Base-by-base conservation (phyloP, 64 coral and sea anemone species). In the Dendronephthya gigantea region DNA sequence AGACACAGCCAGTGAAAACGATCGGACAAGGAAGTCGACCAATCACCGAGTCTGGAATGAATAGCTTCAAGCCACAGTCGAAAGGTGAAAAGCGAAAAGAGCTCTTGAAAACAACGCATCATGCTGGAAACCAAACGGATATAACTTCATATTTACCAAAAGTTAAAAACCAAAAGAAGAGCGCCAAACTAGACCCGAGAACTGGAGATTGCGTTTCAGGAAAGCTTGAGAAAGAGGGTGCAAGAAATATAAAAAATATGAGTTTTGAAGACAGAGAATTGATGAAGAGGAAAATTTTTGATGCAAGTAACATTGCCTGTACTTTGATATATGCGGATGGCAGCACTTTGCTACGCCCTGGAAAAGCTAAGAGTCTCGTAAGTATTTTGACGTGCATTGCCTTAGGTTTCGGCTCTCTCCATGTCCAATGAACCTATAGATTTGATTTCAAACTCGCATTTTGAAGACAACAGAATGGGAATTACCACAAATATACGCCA, bases 251-350 rank as follows among this genome's bases (percentile, higher is more conserved):
- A 13, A 35, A 82, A 35, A 74, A 49, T 1, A 90, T 96, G 83
- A 88, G 45, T 27, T 51, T 17, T 50, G 62, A 66, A 7, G 83
- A 92, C 48, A 85, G 90, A 90, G 37, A 23, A 15, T 23, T 40
- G 15, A 82, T 96, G 10, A 28, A 85, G 86, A 83, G 65, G 49
- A 82, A 90, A 49, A 68, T 96, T 7, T n/a, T 82, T 49, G 40
- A 40, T 38, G 90, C 93, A 38, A 41, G 90, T 50, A 90, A 96
- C 52, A 82, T 96, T 14, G 88, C 90, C 39, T 92, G 88, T 30
- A 92, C 88, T 43, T 14, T 96, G 23, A 39, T 85, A 39, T 92
- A 81, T 87, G 88, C 84, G 9, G 85, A 92, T 82, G 31, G 59
- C 45, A 23, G 14, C 84, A 39, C 59, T 65, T 84, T 90, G 88